These are phyloP conservation scores for Agrotis exclamationis DNA, from an alignment of 2,888 invertebrate genomes.

Conservation along the genomic window DNA sequence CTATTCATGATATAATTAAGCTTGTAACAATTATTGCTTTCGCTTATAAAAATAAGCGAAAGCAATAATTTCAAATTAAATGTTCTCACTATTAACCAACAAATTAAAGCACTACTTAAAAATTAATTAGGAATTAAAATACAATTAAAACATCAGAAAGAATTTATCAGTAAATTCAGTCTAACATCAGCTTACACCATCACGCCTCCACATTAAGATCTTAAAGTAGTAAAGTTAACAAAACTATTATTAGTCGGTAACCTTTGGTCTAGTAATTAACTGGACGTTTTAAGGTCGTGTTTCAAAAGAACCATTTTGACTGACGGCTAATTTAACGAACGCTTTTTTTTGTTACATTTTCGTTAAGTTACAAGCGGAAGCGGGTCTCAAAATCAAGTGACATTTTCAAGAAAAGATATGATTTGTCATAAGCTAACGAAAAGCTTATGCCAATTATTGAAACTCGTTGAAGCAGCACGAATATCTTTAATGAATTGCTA, in stretches of 20 bases:
- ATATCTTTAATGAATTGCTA: too few species aligned
- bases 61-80: neutral
- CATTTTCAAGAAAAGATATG: too few species aligned
- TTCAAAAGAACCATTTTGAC: constrained; percentile 77
- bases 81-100: neutral
- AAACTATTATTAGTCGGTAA: constrained; percentile 60
- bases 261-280: constrained; percentile 69
- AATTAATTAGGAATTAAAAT: neutral
- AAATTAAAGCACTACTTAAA: neutral
- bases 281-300: constrained; percentile 72
- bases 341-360: constrained; percentile 64
- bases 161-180: constrained; percentile 30
- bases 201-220: constrained; percentile 44
- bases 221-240: constrained; percentile 66
- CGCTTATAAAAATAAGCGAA: too few species aligned
- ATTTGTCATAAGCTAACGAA: too few species aligned
- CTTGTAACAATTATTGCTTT: too few species aligned
- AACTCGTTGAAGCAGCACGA: too few species aligned
- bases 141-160: constrained; percentile 6
- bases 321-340: constrained; percentile 76
- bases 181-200: constrained; percentile 24
- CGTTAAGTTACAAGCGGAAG: constrained; percentile 29
- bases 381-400: neutral
- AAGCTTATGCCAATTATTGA: too few species aligned
- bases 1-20: neutral